Percentiles rank a stretch among this genome's conserved stretches.
Conservation (phyloP, 2,113 vertebrate species). For the Rhinolophus ferrumequinum region DNA sequence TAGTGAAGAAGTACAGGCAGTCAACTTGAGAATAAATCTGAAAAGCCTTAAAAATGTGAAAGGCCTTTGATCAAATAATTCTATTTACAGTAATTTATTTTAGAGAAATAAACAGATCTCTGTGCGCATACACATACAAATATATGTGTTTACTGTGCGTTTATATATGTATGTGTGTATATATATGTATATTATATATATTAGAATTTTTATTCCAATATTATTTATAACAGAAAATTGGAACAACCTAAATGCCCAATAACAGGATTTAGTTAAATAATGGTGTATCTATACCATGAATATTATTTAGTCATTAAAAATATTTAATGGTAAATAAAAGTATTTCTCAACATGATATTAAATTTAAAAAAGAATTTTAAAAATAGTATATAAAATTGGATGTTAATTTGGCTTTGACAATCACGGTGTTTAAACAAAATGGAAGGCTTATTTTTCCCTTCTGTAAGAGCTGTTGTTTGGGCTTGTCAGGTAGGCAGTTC, state of each 20-base stretch:
- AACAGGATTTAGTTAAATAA: background rate
- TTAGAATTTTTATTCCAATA: background rate
- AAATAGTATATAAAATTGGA: background rate
- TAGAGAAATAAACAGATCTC: conserved; percentile 21
- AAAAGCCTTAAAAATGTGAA: conserved; percentile 35
- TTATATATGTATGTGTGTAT: background rate
- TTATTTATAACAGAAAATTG: background rate
- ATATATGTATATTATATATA: background rate
- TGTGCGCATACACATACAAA: background rate
- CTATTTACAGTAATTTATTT: background rate
- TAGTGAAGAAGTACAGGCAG: background rate
- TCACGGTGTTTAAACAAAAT: background rate
- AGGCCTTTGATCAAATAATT: background rate
- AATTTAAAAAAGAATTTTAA: background rate
- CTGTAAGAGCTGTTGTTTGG: background rate
- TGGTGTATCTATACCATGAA: background rate
- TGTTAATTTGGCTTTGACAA: background rate
- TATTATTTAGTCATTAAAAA: background rate
- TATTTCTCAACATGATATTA: background rate
- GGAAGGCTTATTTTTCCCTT: background rate
- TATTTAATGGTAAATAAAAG: background rate
- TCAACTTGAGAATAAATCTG: background rate
- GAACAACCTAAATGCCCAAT: background rate
- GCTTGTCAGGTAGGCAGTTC: background rate
- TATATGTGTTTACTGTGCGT: background rate